Evolutionary conservation across 2,888 invertebrate genomes (phyloP).

Genomic region (Parnassius orleans): DNA sequence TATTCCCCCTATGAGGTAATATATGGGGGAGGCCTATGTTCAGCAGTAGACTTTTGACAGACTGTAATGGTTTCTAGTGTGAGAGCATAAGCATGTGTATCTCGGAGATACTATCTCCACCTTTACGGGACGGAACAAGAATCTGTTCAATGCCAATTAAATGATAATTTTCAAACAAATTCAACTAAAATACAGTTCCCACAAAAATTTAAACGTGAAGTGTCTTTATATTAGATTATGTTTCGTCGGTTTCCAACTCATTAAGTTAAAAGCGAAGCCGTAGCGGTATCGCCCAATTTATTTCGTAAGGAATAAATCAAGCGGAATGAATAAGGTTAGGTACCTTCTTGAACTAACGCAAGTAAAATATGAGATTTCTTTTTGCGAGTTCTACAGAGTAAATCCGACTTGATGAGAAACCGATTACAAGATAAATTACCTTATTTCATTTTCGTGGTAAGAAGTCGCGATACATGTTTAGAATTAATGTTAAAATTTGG

Average conservation of each 20-base stretch:
- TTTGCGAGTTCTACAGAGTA: not conserved
- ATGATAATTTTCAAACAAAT: no score
- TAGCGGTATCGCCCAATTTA: slow-evolving; percentile 13
- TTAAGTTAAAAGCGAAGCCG: slow-evolving; percentile 15
- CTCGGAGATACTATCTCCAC: no score
- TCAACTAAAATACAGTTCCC: not conserved
- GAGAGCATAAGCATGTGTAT: no score
- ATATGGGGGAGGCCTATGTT: no score
- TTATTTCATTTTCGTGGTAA: not conserved
- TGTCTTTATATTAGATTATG: slow-evolving; percentile 2
- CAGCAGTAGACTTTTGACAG: no score
- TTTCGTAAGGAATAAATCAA: slow-evolving; percentile 11
- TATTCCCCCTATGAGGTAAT: no score
- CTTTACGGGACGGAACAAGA: no score
- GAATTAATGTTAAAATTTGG: no score
- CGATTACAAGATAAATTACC: slow-evolving; percentile 1
- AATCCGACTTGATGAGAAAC: not conserved
- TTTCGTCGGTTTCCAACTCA: slow-evolving; percentile 17
- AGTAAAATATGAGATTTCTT: slow-evolving; percentile 2
- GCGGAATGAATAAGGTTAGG: slow-evolving; percentile 6
- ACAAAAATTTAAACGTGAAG: slow-evolving; percentile 4
- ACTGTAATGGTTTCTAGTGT: no score
- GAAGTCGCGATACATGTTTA: not conserved
- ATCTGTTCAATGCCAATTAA: no score
- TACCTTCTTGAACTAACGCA: not conserved